Conservation (phyloP, 92 coral and sea anemone genomes). For the Porites rus region DNA sequence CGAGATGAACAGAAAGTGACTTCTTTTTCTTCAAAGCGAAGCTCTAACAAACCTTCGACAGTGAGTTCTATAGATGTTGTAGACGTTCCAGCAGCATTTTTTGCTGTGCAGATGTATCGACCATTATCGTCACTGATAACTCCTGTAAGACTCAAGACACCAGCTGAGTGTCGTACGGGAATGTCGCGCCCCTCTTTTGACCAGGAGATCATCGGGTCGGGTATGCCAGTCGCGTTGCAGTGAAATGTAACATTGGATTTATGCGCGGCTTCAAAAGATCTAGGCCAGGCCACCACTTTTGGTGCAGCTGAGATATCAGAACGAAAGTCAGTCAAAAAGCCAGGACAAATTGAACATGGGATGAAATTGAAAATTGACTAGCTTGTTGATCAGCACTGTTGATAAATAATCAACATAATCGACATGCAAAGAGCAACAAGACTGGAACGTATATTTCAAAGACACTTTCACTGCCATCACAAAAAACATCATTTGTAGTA, state of each 20-base stretch:
- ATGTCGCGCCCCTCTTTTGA: conserved; percentile 66
- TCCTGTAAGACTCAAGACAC: conserved; percentile 56
- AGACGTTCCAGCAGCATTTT: conserved; percentile 78
- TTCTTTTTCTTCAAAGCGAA: neutral
- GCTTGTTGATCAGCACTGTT: too few relatives aligned
- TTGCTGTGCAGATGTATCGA: conserved; percentile 74
- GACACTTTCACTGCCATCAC: too few relatives aligned
- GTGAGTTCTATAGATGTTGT: conserved; percentile 46
- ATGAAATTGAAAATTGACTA: too few relatives aligned
- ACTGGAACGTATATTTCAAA: too few relatives aligned
- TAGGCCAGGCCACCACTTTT: conserved; percentile 57
- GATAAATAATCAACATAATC: too few relatives aligned
- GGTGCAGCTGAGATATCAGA: conserved; percentile 63
- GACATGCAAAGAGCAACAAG: too few relatives aligned
- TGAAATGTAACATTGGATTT: conserved; percentile 75
- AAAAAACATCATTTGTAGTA: too few relatives aligned
- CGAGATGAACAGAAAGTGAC: too few relatives aligned
- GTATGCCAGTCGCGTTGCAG: conserved; percentile 85
- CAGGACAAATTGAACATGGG: neutral
- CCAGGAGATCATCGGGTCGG: conserved; percentile 79
- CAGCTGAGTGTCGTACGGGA: conserved; percentile 62
- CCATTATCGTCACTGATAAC: conserved; percentile 69
- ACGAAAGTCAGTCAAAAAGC: neutral
- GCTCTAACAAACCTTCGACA: conserved; percentile 66
- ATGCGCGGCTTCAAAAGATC: conserved; percentile 60